These are phyloP conservation scores for Phenacoccus solenopsis DNA, from an alignment of 1,140 invertebrate genomes.

Conservation along the genomic window DNA sequence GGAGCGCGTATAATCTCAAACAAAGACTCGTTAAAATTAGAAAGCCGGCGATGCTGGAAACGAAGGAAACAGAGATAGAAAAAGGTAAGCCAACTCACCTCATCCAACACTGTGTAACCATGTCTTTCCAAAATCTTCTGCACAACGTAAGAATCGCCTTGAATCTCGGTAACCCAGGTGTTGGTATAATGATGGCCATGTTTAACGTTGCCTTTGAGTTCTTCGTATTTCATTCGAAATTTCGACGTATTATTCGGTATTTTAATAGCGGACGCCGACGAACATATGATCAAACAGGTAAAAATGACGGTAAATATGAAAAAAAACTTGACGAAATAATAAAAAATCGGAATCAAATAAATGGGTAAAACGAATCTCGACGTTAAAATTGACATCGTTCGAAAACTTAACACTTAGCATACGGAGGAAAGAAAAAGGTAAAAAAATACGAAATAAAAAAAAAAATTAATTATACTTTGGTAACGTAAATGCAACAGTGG, in stretches of 20 bases:
- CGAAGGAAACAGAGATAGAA: too few relatives aligned
- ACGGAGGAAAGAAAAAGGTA: neutral
- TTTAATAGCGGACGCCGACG: neutral
- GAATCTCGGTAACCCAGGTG: neutral
- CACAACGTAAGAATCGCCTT: neutral
- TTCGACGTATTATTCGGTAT: neutral
- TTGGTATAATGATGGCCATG: neutral
- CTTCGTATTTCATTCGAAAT: neutral
- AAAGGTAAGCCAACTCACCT: constrained; percentile 8
- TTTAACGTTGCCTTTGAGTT: neutral
- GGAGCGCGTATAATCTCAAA: too few relatives aligned
- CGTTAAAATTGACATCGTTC: neutral
- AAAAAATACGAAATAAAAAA: too few relatives aligned
- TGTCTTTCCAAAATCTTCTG: neutral
- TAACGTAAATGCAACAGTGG: too few relatives aligned
- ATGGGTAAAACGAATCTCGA: neutral
- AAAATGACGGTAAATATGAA: neutral
- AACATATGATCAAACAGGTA: neutral
- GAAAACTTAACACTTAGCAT: neutral
- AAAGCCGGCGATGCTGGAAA: too few relatives aligned
- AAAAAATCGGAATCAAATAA: neutral
- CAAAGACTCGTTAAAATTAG: too few relatives aligned
- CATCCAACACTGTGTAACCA: neutral
- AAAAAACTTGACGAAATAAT: neutral
- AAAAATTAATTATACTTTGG: too few relatives aligned